These are phyloP conservation scores for Lasioglossum morio DNA, from an alignment of 2,888 invertebrate species.

Conservation along the genomic window DNA sequence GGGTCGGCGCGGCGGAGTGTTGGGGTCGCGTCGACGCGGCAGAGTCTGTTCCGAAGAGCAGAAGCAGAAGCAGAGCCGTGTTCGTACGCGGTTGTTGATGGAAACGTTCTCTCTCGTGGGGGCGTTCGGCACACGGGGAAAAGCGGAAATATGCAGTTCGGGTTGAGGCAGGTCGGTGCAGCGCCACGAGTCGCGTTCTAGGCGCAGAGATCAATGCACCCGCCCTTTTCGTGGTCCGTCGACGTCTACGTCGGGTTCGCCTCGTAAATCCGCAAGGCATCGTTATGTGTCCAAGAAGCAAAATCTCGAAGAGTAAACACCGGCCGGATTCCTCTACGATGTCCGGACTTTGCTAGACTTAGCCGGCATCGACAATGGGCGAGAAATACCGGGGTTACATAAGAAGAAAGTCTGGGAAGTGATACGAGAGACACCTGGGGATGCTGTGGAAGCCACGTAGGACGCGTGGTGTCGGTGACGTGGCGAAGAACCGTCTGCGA, in stretches of 20 bases:
- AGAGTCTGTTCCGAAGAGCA: slow-evolving; percentile 2
- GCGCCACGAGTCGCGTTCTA: slow-evolving; percentile 74
- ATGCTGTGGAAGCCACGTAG: slow-evolving; percentile 1
- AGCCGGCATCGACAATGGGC: slow-evolving; percentile 23
- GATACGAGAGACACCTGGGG: neutral
- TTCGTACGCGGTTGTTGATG: slow-evolving; percentile 47
- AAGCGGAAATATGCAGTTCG: slow-evolving; percentile 76
- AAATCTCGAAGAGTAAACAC: neutral
- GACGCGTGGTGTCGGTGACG: neutral
- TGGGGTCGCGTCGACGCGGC: slow-evolving; percentile 29
- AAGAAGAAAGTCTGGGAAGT: slow-evolving; percentile 16
- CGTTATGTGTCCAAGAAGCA: slow-evolving; percentile 37
- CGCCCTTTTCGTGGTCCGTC: slow-evolving; percentile 58
- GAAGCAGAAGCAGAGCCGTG: slow-evolving; percentile 14
- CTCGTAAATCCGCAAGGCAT: slow-evolving; percentile 42
- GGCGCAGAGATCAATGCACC: slow-evolving; percentile 78
- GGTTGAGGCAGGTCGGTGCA: slow-evolving; percentile 81
- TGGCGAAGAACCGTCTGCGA: neutral
- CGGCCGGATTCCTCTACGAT: neutral
- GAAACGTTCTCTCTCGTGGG: slow-evolving; percentile 36
- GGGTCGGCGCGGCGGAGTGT: neutral
- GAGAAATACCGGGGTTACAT: slow-evolving; percentile 29
- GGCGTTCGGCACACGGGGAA: slow-evolving; percentile 1
- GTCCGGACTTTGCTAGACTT: neutral
- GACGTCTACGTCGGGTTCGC: slow-evolving; percentile 43